phyloP scores from a whole-genome alignment of 2,888 invertebrate species.

The Oscheius myriophilus region DNA sequence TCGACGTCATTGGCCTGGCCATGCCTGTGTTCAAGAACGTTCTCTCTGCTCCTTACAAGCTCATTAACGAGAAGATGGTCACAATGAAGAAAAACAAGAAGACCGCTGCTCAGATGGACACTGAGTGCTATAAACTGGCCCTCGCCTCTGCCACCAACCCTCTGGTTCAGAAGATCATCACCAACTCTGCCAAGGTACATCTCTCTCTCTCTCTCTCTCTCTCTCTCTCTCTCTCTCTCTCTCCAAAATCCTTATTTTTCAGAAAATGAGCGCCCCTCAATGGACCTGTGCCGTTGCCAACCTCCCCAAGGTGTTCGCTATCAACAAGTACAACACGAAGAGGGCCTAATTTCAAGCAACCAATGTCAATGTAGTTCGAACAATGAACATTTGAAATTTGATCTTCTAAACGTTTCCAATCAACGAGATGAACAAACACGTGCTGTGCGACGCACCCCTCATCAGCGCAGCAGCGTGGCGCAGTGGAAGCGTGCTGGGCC shows the following conservation, averaged over 20 bases:
- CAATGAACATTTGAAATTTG: too few relatives aligned
- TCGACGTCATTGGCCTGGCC: neutral
- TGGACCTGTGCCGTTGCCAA: conserved; percentile 8
- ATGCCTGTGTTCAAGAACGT: conserved; percentile 4
- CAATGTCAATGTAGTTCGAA: too few relatives aligned
- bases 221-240: too few relatives aligned
- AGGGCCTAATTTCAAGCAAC: neutral
- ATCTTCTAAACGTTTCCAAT: too few relatives aligned
- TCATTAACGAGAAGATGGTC: neutral
- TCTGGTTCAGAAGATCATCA: conserved; percentile 13
- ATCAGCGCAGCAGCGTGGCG: conserved; percentile 79
- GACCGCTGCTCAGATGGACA: neutral
- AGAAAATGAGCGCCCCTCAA: conserved; percentile 9
- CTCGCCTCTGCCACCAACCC: neutral
- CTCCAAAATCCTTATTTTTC: too few relatives aligned
- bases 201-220: too few relatives aligned
- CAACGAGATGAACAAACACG: too few relatives aligned
- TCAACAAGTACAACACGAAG: conserved; percentile 9
- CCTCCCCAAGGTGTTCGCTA: neutral
- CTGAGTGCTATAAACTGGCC: neutral
- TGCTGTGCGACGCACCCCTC: too few relatives aligned
- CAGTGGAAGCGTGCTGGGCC: conserved; percentile 85
- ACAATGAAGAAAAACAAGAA: neutral
- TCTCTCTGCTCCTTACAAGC: neutral
- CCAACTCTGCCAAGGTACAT: neutral